Evolutionary conservation across 2,113 vertebrate species (phyloP), one percentile per base, ranked within the genome.

Genomic region (Hucho hucho): DNA sequence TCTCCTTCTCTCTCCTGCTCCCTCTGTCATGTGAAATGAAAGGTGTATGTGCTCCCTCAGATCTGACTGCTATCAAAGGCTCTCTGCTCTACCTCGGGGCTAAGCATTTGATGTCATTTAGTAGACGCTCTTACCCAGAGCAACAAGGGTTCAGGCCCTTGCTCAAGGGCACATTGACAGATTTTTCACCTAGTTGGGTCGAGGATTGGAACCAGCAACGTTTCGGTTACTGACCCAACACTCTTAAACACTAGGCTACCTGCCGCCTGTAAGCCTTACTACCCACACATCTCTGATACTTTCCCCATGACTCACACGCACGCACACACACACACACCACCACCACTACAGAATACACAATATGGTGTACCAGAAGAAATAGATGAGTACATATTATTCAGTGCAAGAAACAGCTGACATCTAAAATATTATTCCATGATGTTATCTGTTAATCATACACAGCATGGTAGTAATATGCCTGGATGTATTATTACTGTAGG

Each of bases 31-130:
- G 79, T 77, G 64, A 79, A 81, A 81, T 76, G 70, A 81, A 81
- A 81, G 74, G 74, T 79, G 16, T 1, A 53, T 16, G 75, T 74
- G 76, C 43, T 72, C 74, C 72, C 79, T 75, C 76, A 78, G 72
- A 73, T 73, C 70, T 78, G 79, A 84, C 77, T 79, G 83, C 79
- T 79, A 77, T 79, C 79, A 81, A 59, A 67, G 82, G 49, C 61
- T 73, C 37, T 13, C 6, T n/a, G 18, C 37, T 69, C 32, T 4
- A 37, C 37, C 66, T 29, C 9, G 49, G 74, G 73, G 75, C 71
- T 70, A 26, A 25, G 66, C 70, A 43, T 43, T 43, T 43, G 2
- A 43, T 32, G 9, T 43, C 37, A 43, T 43, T 43, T 43, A 43
- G 37, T 7, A 37, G 32, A 32, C 6, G 6, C 1, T 9, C 32